Base-by-base conservation (phyloP, 2,113 vertebrate species). In the Muntiacus muntjak region DNA sequence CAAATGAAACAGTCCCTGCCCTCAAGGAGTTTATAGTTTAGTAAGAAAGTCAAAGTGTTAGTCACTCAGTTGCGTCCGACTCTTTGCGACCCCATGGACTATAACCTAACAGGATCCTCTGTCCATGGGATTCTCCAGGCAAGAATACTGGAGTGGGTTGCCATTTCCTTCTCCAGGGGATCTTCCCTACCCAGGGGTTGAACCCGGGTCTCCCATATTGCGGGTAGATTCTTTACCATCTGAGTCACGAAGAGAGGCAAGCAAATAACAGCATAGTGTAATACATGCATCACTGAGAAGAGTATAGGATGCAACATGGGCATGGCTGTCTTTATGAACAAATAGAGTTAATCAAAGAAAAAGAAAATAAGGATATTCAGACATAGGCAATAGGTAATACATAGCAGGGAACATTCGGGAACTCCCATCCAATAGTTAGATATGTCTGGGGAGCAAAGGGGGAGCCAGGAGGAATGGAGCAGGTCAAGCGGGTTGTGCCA, bases 221-320 rank as follows among this genome's bases (percentile, higher is more conserved):
- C 4, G 0, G 17, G 19, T 71, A 71, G n/a, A 23, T 23, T 23
- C n/a, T 71, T 71, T 71, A 36, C n/a, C n/a, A 71, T 36, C 17
- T 71, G n/a, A 36, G 19, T 19, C 64, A 71, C 9, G 19, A 71
- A 71, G 52, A 92, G 76, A 94, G 36, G 62, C 86, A 81, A 96
- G 87, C 30, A 52, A 74, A 55, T 95, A 95, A 91, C 5, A 84
- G 60, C 81, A 58, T n/a, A n/a, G 28, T 86, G 26, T 74, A 86
- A 95, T 95, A 92, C 88, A 87, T 94, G 52, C 83, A 91, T 79
- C 78, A 71, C 28, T 71, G 57, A 67, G 55, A 79, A 86, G 97
- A 74, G 23, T 64, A 79, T 45, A 78, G 6, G 13, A 26, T 43
- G 25, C 43, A 92, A 92, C 52, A 54, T 62, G 7, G 33, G 21